Conservation (phyloP, 1,140 invertebrate genomes). For the Trichonephila clavata region DNA sequence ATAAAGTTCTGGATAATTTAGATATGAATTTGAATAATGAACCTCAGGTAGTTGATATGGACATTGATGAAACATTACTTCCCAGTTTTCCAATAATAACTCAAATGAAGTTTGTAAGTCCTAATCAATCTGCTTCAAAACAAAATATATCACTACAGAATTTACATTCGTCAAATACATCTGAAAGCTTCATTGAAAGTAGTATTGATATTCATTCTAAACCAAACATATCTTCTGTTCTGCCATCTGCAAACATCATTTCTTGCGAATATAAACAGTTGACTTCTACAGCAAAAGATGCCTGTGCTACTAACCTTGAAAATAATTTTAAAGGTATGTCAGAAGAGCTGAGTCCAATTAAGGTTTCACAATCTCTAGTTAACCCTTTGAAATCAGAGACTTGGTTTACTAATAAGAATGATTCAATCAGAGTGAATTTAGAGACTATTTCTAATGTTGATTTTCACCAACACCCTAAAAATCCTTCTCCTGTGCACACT, state of each 20-base stretch:
- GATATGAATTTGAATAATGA: not conserved
- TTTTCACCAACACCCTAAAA: not conserved
- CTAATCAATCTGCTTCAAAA: not conserved
- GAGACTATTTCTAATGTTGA: not conserved
- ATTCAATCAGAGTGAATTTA: not conserved
- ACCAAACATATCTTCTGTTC: not conserved
- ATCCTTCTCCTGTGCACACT: not conserved
- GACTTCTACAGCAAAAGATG: conserved; percentile 34
- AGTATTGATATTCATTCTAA: not conserved
- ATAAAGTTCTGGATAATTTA: not conserved
- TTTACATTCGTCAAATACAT: conserved; percentile 5
- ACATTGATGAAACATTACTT: not conserved
- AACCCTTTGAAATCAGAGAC: not conserved
- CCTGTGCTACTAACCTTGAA: not conserved
- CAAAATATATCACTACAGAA: not conserved
- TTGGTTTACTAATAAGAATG: not conserved
- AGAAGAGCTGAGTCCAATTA: not conserved
- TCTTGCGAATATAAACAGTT: not conserved
- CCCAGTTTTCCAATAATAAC: not conserved
- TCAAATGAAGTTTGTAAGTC: not conserved
- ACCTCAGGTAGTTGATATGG: not conserved
- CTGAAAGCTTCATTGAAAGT: conserved; percentile 60
- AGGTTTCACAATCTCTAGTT: conserved; percentile 33
- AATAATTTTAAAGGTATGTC: not conserved
- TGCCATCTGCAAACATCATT: not conserved